Evolutionary conservation across 2,888 invertebrate genomes (phyloP).

Genomic region (Callosobruchus maculatus): DNA sequence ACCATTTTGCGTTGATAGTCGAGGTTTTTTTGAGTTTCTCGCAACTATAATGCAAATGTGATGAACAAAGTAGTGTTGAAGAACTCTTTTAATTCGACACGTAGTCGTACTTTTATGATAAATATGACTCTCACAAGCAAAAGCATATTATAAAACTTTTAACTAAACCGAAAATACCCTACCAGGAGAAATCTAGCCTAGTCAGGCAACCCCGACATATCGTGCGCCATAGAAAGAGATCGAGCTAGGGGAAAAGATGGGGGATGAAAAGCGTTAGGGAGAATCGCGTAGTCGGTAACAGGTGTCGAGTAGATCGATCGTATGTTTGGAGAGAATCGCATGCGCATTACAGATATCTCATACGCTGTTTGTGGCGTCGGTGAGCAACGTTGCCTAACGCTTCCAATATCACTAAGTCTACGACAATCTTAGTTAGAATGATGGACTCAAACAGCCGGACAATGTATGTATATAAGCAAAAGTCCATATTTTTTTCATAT

Average conservation of each 20-base stretch:
- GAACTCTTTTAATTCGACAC: no score
- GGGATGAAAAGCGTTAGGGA: neutral
- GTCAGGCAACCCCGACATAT: neutral
- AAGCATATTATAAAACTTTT: no score
- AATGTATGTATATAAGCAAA: no score
- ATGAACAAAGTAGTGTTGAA: no score
- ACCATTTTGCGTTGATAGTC: no score
- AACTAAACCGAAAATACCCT: neutral
- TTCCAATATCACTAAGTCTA: neutral
- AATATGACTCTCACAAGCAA: no score
- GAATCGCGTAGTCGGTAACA: constrained; percentile 41
- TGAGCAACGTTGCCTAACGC: constrained; percentile 14
- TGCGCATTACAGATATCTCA: constrained; percentile 23
- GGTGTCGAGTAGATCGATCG: constrained; percentile 48
- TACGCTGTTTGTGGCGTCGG: constrained; percentile 14
- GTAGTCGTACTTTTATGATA: no score
- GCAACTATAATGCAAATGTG: no score
- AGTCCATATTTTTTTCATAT: no score
- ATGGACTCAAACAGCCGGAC: no score
- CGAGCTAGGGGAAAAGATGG: neutral
- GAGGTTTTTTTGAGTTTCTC: no score
- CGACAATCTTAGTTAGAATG: no score
- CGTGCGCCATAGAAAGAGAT: neutral
- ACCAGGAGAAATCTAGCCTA: neutral
- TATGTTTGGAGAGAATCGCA: constrained; percentile 35